Percentiles rank a stretch among this genome's conserved stretches.
phyloP scores from a whole-genome alignment of 2,888 invertebrate genomes.

The Copidosoma aretas region DNA sequence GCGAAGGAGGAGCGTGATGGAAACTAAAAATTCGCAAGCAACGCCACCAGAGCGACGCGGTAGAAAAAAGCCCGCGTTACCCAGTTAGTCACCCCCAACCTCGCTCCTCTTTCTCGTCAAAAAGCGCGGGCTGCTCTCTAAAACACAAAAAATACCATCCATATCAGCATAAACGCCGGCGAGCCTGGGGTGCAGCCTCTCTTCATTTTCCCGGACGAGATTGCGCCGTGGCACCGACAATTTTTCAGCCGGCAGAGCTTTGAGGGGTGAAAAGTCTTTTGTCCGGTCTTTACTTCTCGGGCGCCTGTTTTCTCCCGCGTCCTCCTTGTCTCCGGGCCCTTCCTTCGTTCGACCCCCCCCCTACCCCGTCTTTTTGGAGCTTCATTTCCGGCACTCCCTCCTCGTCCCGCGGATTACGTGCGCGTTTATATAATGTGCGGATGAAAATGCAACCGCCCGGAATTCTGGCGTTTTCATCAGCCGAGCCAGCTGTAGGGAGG shows the following conservation, averaged over 20 bases:
- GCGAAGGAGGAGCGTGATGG: too few species aligned
- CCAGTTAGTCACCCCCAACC: background rate
- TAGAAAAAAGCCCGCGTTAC: too few species aligned
- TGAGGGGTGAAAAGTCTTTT: background rate
- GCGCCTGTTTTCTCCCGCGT: conserved; percentile 4
- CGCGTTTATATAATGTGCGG: conserved; percentile 18
- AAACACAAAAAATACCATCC: background rate
- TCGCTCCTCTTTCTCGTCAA: background rate
- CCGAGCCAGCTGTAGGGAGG: background rate
- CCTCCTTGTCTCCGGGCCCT: background rate
- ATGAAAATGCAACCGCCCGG: conserved; percentile 16
- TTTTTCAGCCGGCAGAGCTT: background rate
- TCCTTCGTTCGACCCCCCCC: background rate
- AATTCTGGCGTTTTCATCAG: conserved; percentile 4
- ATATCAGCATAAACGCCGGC: conserved; percentile 26
- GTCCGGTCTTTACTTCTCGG: too few species aligned
- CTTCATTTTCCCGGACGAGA: background rate
- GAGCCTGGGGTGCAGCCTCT: background rate
- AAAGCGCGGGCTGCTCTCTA: background rate
- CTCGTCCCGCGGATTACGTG: background rate
- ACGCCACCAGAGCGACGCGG: too few species aligned
- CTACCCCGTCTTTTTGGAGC: background rate
- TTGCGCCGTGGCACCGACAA: too few species aligned
- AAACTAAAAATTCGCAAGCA: too few species aligned
- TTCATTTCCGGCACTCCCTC: background rate